phyloP scores from a whole-genome alignment of 1,140 invertebrate genomes.

The Manduca sexta region DNA sequence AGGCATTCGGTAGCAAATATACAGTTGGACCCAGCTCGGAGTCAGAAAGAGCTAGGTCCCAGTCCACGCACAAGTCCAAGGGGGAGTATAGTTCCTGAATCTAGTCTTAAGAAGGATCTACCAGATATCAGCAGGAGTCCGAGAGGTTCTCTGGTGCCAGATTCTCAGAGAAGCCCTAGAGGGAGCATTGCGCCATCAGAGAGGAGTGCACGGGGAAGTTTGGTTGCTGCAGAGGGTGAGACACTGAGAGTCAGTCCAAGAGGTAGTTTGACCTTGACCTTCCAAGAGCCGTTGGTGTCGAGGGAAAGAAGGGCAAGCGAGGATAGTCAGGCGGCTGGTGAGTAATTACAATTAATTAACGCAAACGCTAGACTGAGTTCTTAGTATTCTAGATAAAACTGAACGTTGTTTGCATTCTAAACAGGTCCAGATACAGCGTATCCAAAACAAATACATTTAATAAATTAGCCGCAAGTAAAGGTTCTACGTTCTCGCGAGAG shows the following conservation, averaged over 20 bases:
- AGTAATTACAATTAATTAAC: slow-evolving; percentile 10
- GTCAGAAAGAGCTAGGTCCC: slow-evolving; percentile 77
- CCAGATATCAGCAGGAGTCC: slow-evolving; percentile 73
- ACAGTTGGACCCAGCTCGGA: slow-evolving; percentile 66
- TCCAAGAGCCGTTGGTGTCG: slow-evolving; percentile 75
- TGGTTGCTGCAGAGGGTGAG: slow-evolving; percentile 66
- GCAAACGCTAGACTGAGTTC: too few relatives aligned
- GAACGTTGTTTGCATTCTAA: too few relatives aligned
- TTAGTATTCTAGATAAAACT: too few relatives aligned
- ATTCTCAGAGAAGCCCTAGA: slow-evolving; percentile 74
- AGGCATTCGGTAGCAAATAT: slow-evolving; percentile 75
- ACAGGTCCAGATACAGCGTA: too few relatives aligned
- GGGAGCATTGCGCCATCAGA: slow-evolving; percentile 74
- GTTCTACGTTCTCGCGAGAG: too few relatives aligned
- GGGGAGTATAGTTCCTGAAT: slow-evolving; percentile 75
- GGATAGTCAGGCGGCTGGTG: slow-evolving; percentile 63
- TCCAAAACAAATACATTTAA: too few relatives aligned
- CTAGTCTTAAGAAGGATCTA: slow-evolving; percentile 55
- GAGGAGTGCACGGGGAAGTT: slow-evolving; percentile 66
- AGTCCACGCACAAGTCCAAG: slow-evolving; percentile 74
- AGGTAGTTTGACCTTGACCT: slow-evolving; percentile 74
- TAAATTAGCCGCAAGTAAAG: too few relatives aligned
- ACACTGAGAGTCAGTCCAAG: slow-evolving; percentile 71
- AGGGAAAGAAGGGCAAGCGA: slow-evolving; percentile 76
- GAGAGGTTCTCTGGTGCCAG: slow-evolving; percentile 76